Base-by-base conservation (phyloP, 2,888 invertebrate species). In the Mayetiola destructor region DNA sequence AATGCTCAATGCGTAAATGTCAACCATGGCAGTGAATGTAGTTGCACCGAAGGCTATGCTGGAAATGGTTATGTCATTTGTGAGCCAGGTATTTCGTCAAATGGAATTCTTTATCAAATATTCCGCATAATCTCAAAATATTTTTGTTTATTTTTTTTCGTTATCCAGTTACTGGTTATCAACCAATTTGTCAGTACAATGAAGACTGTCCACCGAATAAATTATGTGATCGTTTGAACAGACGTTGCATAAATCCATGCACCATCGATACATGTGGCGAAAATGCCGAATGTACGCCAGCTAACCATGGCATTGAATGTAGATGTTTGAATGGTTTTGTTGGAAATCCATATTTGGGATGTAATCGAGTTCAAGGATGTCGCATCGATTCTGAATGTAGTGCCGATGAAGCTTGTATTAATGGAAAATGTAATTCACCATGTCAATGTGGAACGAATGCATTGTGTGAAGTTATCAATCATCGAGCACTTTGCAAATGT, bases 151-250 rank as follows among this genome's bases (percentile, higher is more conserved):
- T 9, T 18, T 18, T 21, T 40, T 40, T 40, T 1, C 65, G 68
- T 36, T n/a, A n/a, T n/a, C n/a, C 62, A 78, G 78, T 73, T 16
- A 66, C 68, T 30, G 69, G 71, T 48, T 69, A 75, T 60, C 74
- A 75, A 63, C 76, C 80, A 62, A 78, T 89, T 56, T 91, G 91
- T 68, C 90, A 90, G 69, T 89, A 88, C 71, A 90, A 91, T 66
- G 89, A 88, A 75, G 90, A 91, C 66, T 92, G 91, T 68, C 88
- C 89, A 57, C 85, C 87, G n/a, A 80, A 85, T 65, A 81, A 87
- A 64, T 75, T 88, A 21, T 92, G 91, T 68, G 90, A 91, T 70
- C 79, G 89, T 63, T 73, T 89, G 55, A 90, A 89, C 66, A 77
- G 90, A 67, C 78, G 84, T 55, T 92, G 91, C 68, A 84, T 88